Evolutionary conservation across 2,113 vertebrate genomes (phyloP).

Genomic region (Myotis davidii): DNA sequence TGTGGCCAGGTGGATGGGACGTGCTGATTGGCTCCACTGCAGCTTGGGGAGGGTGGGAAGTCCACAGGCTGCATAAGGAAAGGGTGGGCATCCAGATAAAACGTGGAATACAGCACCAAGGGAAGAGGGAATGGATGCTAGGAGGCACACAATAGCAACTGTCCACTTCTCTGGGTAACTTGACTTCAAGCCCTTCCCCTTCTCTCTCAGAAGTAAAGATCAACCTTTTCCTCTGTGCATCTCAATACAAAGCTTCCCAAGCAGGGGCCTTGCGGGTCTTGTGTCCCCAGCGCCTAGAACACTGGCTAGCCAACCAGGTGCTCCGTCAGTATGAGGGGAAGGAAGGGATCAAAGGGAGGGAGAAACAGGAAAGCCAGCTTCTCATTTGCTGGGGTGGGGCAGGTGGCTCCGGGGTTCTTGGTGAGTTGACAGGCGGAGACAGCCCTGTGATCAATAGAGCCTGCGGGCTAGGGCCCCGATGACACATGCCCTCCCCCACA

Average conservation of each 20-base stretch:
- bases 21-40: not conserved
- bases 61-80: not conserved
- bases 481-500: not conserved
- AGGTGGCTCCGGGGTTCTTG: not conserved
- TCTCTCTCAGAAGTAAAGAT: slow-evolving; percentile 6
- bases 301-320: not conserved
- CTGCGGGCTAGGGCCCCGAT: not conserved
- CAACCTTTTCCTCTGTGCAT: not conserved
- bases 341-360: not conserved
- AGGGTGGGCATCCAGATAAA: not conserved
- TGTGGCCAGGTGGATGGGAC: not conserved
- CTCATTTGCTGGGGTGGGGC: not conserved
- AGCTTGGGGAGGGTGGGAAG: not conserved
- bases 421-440: not conserved
- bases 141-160: not conserved
- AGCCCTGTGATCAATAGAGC: not conserved
- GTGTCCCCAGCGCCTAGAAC: not conserved
- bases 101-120: not conserved
- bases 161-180: not conserved
- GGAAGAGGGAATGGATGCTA: not conserved
- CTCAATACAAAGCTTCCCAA: not conserved
- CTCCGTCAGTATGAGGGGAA: not conserved
- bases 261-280: not conserved
- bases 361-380: not conserved
- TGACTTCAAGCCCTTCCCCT: not conserved